Evolutionary conservation across 2,113 vertebrate species (phyloP), one percentile per base, ranked within the genome.

Genomic region (Atlantisia rogersi): DNA sequence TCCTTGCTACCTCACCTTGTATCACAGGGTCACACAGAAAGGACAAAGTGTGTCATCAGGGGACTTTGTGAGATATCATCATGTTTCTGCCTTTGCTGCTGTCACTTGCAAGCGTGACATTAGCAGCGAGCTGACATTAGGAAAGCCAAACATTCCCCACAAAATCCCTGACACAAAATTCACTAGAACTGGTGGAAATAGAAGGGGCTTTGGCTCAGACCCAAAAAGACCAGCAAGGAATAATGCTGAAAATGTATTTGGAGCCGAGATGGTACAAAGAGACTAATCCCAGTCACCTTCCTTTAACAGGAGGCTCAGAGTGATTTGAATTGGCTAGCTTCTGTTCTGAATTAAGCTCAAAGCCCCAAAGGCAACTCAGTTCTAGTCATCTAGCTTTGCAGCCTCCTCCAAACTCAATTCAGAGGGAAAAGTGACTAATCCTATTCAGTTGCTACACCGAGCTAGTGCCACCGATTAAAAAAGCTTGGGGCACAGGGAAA

Each of bases 351-450:
- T 94, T 95, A 92, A 97, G 58, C 77, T 80, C 87, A 89, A 94
- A 94, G 53, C 74, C 91, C 89, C 70, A 92, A 94, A 94, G 94
- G 74, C 89, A 91, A 95, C 93, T 82, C 1, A 0, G 12, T 90
- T 93, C 65, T 78, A 95, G 93, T 58, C 94, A 95, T 94, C 65
- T 82, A 91, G 86, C 74, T 94, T 89, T 92, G 82, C 91, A 95
- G 84, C 50, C 84, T 95, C 74, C 70, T 96, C 81, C 94, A 96
- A 95, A 95, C 67, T 92, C 17, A 0, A 55, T 91, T 89, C 93
- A 87, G 93, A 82, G 95, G 89, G 93, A 92, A 73, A 95, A 94
- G 68, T 91, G 91, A 85, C 84, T 92, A 95, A 92, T 95, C 91
- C 89, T 90, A 87, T 87, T 85, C 89, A 92, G 89, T 82, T 76